Evolutionary conservation across 1,140 invertebrate species (phyloP).

Genomic region (Augochlora pura): DNA sequence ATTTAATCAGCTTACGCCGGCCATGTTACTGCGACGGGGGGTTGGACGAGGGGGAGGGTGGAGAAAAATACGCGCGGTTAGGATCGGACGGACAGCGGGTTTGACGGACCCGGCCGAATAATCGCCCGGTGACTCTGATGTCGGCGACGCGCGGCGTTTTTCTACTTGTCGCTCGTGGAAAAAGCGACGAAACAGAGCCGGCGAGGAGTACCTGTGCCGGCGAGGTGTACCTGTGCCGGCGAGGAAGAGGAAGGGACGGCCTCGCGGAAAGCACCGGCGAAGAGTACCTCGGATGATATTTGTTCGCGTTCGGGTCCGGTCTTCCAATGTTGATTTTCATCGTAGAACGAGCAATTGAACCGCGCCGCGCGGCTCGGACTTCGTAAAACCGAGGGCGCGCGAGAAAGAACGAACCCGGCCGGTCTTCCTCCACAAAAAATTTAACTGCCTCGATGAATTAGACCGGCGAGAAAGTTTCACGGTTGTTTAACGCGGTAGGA

Average conservation of each 20-base stretch:
- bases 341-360: conserved; percentile 61
- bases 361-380: conserved; percentile 17
- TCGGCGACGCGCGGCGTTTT: conserved; percentile 16
- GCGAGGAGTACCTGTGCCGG: conserved; percentile 28
- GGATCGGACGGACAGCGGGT: neutral
- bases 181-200: neutral
- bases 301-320: conserved; percentile 37
- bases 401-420: neutral
- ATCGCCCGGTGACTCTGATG: neutral
- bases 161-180: conserved; percentile 21
- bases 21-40: neutral
- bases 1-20: conserved; percentile 24
- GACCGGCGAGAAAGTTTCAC: neutral
- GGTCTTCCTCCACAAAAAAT: neutral
- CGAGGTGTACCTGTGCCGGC: no score
- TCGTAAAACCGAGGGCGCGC: conserved; percentile 30
- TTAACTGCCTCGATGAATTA: neutral
- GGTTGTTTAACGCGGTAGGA: neutral
- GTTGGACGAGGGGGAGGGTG: no score
- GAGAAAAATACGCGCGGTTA: no score
- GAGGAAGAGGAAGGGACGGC: neutral
- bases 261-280: conserved; percentile 12
- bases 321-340: conserved; percentile 65
- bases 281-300: conserved; percentile 49
- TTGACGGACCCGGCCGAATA: conserved; percentile 27